Evolutionary conservation across 2,113 vertebrate species (phyloP).

Genomic region (Archocentrus centrarchus): DNA sequence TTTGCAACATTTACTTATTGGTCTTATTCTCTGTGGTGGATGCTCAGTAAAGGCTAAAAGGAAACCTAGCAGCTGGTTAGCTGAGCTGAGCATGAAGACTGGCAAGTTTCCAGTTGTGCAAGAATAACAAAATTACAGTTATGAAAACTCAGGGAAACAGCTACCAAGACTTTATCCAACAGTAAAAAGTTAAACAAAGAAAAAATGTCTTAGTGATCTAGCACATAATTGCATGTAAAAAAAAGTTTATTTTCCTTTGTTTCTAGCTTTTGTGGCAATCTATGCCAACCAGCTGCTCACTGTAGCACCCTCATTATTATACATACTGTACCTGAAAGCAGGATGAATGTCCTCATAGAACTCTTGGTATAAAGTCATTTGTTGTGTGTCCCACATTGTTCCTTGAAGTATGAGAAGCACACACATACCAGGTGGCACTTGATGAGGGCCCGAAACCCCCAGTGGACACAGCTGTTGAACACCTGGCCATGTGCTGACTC

Average conservation of each 20-base stretch:
- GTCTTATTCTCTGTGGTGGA: not conserved
- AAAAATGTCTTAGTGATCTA: not conserved
- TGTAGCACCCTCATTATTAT: not conserved
- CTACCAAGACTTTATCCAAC: not conserved
- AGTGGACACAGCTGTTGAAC: conserved; percentile 70
- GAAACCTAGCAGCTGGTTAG: not conserved
- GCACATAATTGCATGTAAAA: not conserved
- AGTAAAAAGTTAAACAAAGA: not conserved
- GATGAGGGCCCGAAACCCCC: not conserved
- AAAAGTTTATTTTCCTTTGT: not conserved
- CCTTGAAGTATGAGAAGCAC: not conserved
- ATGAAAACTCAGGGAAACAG: not conserved
- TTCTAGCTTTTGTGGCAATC: not conserved
- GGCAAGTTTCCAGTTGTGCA: not conserved
- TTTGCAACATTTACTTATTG: too few species aligned
- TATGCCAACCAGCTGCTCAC: conserved; percentile 6
- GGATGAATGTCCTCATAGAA: not conserved
- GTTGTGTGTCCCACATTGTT: not conserved
- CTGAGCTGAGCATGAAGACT: not conserved
- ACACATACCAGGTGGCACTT: conserved; percentile 44
- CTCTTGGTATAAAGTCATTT: not conserved
- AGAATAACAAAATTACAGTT: not conserved
- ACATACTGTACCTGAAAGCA: not conserved
- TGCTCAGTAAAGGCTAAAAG: not conserved
- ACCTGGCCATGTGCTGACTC: conserved; percentile 70